Conservation (phyloP, 1,140 invertebrate species). For the Stenopsyche tienmushanensis region DNA sequence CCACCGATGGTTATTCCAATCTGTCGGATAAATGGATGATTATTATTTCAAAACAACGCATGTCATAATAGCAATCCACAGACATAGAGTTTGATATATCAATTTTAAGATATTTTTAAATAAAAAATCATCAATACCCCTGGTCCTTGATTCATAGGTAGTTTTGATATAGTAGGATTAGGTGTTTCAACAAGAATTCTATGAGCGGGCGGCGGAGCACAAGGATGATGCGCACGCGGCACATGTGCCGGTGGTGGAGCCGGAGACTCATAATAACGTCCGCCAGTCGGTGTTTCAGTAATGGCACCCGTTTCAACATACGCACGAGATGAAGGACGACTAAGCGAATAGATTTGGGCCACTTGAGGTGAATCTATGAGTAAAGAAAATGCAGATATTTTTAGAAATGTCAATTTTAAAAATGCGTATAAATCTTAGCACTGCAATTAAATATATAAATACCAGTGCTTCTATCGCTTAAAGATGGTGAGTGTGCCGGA, state of each 20-base stretch:
- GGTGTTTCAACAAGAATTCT: constrained; percentile 23
- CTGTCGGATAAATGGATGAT: neutral
- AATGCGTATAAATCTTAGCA: too few species aligned
- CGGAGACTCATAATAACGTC: constrained; percentile 54
- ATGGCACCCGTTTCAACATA: constrained; percentile 47
- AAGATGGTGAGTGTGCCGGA: constrained; percentile 59
- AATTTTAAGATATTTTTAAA: neutral
- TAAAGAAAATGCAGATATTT: constrained; percentile 11
- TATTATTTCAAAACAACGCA: too few species aligned
- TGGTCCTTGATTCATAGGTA: constrained; percentile 22
- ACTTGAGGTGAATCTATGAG: constrained; percentile 67
- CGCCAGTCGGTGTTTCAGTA: constrained; percentile 47
- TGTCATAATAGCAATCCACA: too few species aligned
- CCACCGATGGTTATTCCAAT: constrained; percentile 42
- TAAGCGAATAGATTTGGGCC: constrained; percentile 66
- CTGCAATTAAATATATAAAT: constrained; percentile 40
- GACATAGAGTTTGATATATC: too few species aligned
- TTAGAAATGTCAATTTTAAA: constrained; percentile 4
- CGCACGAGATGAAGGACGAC: constrained; percentile 39
- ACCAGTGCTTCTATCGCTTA: constrained; percentile 75
- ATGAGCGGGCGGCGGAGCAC: constrained; percentile 24
- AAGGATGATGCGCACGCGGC: constrained; percentile 43
- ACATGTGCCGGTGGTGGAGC: constrained; percentile 67
- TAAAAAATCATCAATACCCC: constrained; percentile 19
- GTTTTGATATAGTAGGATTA: constrained; percentile 9